A percentile compares a stretch with the other conserved stretches of the same genome.
phyloP scores from a whole-genome alignment of 2,113 vertebrate genomes.

The Cinclus mexicanus region DNA sequence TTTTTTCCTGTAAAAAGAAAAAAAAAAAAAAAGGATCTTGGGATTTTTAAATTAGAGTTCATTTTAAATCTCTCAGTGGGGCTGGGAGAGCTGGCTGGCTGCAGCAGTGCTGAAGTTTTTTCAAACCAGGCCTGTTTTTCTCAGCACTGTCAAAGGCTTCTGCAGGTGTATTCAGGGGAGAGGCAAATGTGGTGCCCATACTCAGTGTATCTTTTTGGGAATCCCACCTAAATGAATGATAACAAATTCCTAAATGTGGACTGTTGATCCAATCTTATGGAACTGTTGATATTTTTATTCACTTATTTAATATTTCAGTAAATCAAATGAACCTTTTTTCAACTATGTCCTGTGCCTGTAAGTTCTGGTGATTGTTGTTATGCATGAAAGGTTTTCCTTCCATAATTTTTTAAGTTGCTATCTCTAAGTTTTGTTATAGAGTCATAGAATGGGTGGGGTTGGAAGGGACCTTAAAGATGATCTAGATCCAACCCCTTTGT shows the following conservation, averaged over 20 bases:
- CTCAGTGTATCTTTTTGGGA: not conserved
- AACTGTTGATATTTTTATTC: not conserved
- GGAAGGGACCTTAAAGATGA: not conserved
- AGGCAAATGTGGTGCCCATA: not conserved
- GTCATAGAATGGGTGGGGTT: not conserved
- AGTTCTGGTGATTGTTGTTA: not conserved
- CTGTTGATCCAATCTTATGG: not conserved
- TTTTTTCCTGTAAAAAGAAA: not conserved
- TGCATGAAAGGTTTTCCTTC: not conserved
- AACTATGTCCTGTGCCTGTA: not conserved
- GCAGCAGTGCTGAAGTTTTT: not conserved
- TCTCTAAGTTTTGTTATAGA: not conserved
- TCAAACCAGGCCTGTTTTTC: fast-evolving
- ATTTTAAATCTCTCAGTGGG: not conserved
- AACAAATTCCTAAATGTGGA: not conserved
- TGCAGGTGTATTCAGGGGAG: not conserved
- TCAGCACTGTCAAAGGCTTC: not conserved
- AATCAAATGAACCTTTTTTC: not conserved
- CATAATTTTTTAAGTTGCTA: not conserved
- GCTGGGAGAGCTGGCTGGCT: not conserved
- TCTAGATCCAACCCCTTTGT: not conserved
- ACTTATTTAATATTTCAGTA: not conserved
- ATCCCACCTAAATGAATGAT: not conserved
- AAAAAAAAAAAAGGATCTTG: not conserved
- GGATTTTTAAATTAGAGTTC: not conserved